phyloP scores from a whole-genome alignment of 2,797 vertebrate species.

The Myotis findleyi region DNA sequence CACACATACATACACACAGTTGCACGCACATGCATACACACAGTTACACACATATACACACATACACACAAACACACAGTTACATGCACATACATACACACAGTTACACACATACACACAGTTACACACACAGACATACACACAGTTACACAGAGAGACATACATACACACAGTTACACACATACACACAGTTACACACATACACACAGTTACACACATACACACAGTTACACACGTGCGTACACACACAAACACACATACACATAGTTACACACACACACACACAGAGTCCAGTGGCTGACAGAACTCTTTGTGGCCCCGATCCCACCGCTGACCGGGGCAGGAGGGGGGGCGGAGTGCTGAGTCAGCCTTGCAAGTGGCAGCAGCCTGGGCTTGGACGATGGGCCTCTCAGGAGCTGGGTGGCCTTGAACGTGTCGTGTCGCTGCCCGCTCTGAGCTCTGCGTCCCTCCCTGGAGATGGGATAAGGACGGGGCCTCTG shows the following conservation, averaged over 20 bases:
- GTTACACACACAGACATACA: too few relatives aligned
- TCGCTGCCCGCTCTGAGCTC: background rate
- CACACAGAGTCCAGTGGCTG: background rate
- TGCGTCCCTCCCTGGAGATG: too few relatives aligned
- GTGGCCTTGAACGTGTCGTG: background rate
- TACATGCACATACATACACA: background rate
- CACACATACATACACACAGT: background rate
- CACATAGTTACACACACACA: background rate
- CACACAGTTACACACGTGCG: too few relatives aligned
- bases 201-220: too few relatives aligned
- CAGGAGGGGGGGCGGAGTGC: too few relatives aligned
- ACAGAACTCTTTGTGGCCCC: background rate
- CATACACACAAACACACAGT: too few relatives aligned
- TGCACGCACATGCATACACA: too few relatives aligned
- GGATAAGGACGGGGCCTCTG: background rate
- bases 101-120: background rate
- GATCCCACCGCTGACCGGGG: background rate
- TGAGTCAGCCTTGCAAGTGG: background rate
- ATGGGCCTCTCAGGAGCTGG: background rate
- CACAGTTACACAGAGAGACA: too few relatives aligned
- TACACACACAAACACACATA: too few relatives aligned
- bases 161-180: too few relatives aligned
- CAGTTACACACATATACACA: too few relatives aligned
- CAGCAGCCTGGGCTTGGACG: background rate
- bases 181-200: too few relatives aligned